Evolutionary conservation across 2,113 vertebrate genomes (phyloP), one percentile per base, ranked within the genome.

Genomic region (Cacatua alba): DNA sequence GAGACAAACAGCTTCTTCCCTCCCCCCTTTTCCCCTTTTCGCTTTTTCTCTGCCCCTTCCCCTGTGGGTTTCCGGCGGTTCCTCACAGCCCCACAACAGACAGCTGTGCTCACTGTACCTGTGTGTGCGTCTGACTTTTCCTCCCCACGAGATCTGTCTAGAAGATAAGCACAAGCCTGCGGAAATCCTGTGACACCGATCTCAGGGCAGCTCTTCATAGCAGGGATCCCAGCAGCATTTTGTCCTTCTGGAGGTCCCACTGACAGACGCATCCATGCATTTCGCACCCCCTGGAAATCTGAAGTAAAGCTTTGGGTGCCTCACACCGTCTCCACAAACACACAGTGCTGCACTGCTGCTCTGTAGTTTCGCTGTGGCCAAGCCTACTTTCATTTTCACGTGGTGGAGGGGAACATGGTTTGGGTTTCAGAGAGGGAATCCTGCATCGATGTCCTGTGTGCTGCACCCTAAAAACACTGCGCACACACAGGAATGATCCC

Each of bases 1-100:
- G 52, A 96, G 63, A 95, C 90, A 96, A 95, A 86, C 82, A 95
- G 43, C 60, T 78, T 60, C 85, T 92, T 83, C 76, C 75, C n/a
- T 67, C 43, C 67, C 6, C 2, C 7, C 44, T 76, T 91, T 88
- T 60, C 78, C 53, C 37, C 28, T 59, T 89, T 83, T 86, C 13
- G 23, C 48, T 11, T 20, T 48, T 29, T 63, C 72, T 88, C 78
- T 71, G 9, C 29, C 18, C 68, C 92, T 93, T 95, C 85, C 86
- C 93, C 82, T 1, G 3, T 3, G 76, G 92, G 92, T 96, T 97
- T 96, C 92, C 52, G 55, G 88, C 33, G 15, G 95, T 88, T 96
- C 94, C 86, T 83, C 26, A 7, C 51, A 67, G 64, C 60, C 90
- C 79, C 96, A 96, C 92, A 88, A 83, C 75, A 93, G 90, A 94